Evolutionary conservation across 1,140 invertebrate species (phyloP), one percentile per base, ranked within the genome.

Genomic region (Helicoverpa armigera): DNA sequence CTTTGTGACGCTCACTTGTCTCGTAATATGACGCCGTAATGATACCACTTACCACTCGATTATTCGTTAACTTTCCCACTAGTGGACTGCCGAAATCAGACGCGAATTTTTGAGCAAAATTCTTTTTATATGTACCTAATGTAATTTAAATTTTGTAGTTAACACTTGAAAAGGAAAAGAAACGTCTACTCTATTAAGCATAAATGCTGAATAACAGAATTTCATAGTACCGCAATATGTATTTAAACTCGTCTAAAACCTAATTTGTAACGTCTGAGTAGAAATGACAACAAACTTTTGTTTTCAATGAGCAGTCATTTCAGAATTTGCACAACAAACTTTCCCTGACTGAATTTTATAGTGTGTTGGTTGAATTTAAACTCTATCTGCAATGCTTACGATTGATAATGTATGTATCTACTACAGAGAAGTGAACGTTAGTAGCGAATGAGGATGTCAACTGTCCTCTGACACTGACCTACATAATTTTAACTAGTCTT

Each of bases 1-100:
- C 91, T 94, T 93, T 94, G 90, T 93, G 87, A 89, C 89, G 87
- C 90, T 92, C 89, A 90, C 89, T 94, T 93, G 89, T 92, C 92
- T 90, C 89, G 89, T 91, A 93, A 92, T 89, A 91, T 92, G 90
- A 92, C 88, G 89, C 90, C 89, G 89, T 92, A 92, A 92, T 91
- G 87, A 90, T 91, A 92, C 88, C 88, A 91, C 91, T 91, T 88
- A 85, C 76, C 84, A 86, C 81, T 83, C 82, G 83, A 91, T 88
- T 87, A 89, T 89, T 87, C 81, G 83, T 86, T 88, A 87, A 86
- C 85, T 82, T 80, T 82, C 72, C 58, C 61, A 80, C 70, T 77
- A 81, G 79, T 85, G 78, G 67, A 83, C 61, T 84, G 67, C 31
- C 69, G 18, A 51, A 75, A 75, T 75, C 73, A 50, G 18, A 82